Evolutionary conservation across 2,113 vertebrate genomes (phyloP).

Genomic region (Pionites leucogaster): DNA sequence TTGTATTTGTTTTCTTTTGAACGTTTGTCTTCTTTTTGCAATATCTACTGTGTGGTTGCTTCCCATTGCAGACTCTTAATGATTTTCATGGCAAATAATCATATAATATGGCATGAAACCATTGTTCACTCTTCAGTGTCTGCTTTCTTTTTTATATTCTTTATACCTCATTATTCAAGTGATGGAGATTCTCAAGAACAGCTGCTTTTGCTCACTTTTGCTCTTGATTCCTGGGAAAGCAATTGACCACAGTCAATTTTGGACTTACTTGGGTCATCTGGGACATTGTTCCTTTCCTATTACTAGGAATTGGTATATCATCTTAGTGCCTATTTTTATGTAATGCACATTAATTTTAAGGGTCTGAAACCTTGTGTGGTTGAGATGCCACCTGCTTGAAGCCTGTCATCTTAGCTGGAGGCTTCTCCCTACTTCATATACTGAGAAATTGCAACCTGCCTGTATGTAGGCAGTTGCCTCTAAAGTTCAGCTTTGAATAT

Average conservation of each 20-base stretch:
- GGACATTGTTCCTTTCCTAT: not conserved
- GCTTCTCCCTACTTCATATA: not conserved
- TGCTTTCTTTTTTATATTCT: not conserved
- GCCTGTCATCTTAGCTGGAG: not conserved
- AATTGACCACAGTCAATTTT: not conserved
- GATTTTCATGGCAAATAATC: not conserved
- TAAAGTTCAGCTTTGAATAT: not conserved
- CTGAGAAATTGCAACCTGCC: not conserved
- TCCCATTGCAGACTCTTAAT: not conserved
- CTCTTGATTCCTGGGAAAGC: not conserved
- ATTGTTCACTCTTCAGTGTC: not conserved
- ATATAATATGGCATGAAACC: not conserved
- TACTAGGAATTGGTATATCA: fast-evolving
- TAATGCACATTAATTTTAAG: not conserved
- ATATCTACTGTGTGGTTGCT: not conserved
- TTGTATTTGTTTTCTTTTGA: not conserved
- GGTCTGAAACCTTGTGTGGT: not conserved
- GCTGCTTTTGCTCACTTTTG: not conserved
- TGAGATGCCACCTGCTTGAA: not conserved
- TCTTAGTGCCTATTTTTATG: not conserved
- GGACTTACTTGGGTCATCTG: not conserved
- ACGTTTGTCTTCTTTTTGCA: not conserved
- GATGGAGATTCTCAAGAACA: not conserved
- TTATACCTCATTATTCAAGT: not conserved
- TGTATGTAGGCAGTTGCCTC: not conserved